Conservation (phyloP, 2,113 vertebrate species). For the Alligator sinensis region DNA sequence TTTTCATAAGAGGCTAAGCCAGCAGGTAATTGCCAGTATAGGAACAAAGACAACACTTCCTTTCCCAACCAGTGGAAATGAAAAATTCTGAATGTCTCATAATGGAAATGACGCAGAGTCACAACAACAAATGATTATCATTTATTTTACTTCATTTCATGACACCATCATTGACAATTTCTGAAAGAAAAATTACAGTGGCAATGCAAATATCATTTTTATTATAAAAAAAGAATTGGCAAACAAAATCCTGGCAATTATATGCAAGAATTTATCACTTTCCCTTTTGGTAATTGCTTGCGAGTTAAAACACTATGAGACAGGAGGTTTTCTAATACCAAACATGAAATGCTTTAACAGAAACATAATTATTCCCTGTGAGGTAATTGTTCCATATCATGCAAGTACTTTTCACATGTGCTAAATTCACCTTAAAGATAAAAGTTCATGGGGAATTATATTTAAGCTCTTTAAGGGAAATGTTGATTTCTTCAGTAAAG, state of each 20-base stretch:
- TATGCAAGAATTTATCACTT: constrained; percentile 44
- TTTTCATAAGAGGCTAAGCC: constrained; percentile 34
- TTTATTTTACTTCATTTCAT: constrained; percentile 65
- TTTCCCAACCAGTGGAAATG: constrained; percentile 37
- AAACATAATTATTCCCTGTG: constrained; percentile 19
- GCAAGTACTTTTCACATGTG: background rate
- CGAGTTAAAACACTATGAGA: constrained; percentile 16
- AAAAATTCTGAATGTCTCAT: constrained; percentile 31
- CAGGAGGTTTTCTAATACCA: constrained; percentile 23
- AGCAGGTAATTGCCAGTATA: constrained; percentile 41
- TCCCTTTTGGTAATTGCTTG: constrained; percentile 36
- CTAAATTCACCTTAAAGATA: background rate
- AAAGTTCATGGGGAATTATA: background rate
- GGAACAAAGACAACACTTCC: constrained; percentile 60
- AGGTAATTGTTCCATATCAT: background rate
- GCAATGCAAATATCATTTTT: background rate
- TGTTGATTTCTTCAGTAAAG: background rate
- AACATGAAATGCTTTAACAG: background rate
- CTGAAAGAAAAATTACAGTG: constrained; percentile 60
- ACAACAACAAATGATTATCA: constrained; percentile 62
- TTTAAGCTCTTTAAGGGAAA: background rate
- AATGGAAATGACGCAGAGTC: constrained; percentile 60
- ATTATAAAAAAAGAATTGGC: background rate
- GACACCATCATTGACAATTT: constrained; percentile 52
- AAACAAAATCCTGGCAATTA: constrained; percentile 29